Percentiles rank a stretch among this genome's conserved stretches.
phyloP scores from a whole-genome alignment of 1,140 invertebrate genomes.

The Papilio polytes region DNA sequence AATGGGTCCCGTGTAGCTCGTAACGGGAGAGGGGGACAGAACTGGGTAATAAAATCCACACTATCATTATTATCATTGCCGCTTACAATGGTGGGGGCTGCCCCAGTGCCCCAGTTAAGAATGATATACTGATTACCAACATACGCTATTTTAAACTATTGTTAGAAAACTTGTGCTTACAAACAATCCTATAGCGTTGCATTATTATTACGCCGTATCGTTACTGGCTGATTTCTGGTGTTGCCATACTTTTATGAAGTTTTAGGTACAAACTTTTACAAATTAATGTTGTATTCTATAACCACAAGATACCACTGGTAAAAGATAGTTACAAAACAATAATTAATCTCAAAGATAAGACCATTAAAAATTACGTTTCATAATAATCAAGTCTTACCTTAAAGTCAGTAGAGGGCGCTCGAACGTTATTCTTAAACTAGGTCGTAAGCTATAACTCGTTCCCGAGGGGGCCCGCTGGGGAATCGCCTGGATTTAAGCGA shows the following conservation, averaged over 20 bases:
- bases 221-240: background rate
- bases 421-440: slow-evolving; percentile 33
- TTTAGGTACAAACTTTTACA: background rate
- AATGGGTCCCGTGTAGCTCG: slow-evolving; percentile 58
- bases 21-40: slow-evolving; percentile 48
- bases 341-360: background rate
- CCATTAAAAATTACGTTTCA: background rate
- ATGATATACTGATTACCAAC: slow-evolving; percentile 22
- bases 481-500: slow-evolving; percentile 37
- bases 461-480: slow-evolving; percentile 6
- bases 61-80: slow-evolving; percentile 49
- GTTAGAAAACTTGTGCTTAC: background rate
- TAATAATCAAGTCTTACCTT: slow-evolving; percentile 24
- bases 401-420: background rate
- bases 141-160: slow-evolving; percentile 5
- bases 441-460: slow-evolving; percentile 33
- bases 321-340: background rate
- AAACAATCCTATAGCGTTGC: too few species aligned
- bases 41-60: slow-evolving; percentile 57
- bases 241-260: background rate
- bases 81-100: slow-evolving; percentile 31
- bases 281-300: background rate
- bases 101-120: slow-evolving; percentile 23
- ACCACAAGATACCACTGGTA: too few species aligned
- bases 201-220: background rate